phyloP scores from a whole-genome alignment of 92 coral and sea anemone species.

The Zoanthus sansibaricus region DNA sequence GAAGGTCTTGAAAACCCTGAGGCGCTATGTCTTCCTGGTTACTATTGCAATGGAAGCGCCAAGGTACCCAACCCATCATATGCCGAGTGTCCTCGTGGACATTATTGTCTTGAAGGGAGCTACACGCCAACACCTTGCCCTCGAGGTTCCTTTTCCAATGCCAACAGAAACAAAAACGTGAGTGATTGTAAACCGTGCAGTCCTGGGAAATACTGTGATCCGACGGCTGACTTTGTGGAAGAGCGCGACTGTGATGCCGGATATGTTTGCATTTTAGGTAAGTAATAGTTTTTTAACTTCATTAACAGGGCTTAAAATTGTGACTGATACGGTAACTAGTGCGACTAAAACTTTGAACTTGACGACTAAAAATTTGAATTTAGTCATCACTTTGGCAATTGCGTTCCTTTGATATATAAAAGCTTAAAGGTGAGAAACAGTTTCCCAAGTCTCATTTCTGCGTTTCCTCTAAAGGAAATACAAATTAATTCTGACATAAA shows the following conservation, averaged over 20 bases:
- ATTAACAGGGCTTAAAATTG: too few species aligned
- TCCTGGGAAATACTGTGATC: conserved; percentile 93
- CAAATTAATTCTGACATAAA: too few species aligned
- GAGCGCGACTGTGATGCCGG: conserved; percentile 87
- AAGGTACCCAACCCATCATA: conserved; percentile 79
- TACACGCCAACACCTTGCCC: conserved; percentile 91
- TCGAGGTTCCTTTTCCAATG: conserved; percentile 93
- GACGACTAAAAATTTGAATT: too few species aligned
- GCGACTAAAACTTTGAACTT: too few species aligned
- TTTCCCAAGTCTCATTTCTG: too few species aligned
- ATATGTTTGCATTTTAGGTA: conserved; percentile 83
- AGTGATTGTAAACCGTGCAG: conserved; percentile 96
- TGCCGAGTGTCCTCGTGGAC: conserved; percentile 87
- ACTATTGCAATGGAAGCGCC: conserved; percentile 84
- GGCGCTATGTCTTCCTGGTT: conserved; percentile 87
- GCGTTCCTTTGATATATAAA: too few species aligned
- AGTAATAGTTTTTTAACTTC: background rate
- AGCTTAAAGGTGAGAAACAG: too few species aligned
- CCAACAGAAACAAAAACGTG: conserved; percentile 78
- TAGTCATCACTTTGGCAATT: too few species aligned
- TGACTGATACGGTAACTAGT: too few species aligned
- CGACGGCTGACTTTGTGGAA: conserved; percentile 75
- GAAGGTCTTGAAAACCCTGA: conserved; percentile 85
- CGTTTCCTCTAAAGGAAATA: too few species aligned
- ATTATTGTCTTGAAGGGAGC: conserved; percentile 91